Conservation (phyloP, 1,140 invertebrate genomes). For the Sminthurides bifidus region DNA sequence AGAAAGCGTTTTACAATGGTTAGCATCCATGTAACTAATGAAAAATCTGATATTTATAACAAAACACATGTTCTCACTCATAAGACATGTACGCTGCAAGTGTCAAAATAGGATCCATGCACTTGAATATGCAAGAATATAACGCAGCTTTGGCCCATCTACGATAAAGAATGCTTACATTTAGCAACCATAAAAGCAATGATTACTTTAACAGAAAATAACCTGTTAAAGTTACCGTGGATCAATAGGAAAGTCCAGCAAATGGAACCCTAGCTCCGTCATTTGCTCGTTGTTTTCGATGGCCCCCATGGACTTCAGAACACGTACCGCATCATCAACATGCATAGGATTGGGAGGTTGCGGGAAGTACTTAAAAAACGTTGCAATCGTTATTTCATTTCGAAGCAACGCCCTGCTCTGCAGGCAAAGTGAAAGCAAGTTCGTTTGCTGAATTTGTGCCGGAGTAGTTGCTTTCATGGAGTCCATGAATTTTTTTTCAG, state of each 20-base stretch:
- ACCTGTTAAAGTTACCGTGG: no score
- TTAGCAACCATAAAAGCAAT: slow-evolving; percentile 5
- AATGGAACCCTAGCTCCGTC: slow-evolving; percentile 72
- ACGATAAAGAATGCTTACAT: no score
- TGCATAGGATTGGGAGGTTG: slow-evolving; percentile 71
- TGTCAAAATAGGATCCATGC: slow-evolving; percentile 85
- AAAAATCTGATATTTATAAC: neutral
- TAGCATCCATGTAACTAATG: neutral
- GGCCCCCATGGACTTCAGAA: slow-evolving; percentile 69
- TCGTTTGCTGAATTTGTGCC: slow-evolving; percentile 69
- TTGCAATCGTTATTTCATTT: slow-evolving; percentile 59
- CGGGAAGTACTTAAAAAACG: slow-evolving; percentile 66
- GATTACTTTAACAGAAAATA: slow-evolving; percentile 1
- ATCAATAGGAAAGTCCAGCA: slow-evolving; percentile 80
- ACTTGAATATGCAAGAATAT: slow-evolving; percentile 62
- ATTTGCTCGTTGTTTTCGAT: slow-evolving; percentile 68
- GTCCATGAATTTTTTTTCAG: no score
- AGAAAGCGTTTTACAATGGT: neutral
- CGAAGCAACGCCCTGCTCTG: slow-evolving; percentile 75
- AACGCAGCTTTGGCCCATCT: slow-evolving; percentile 55
- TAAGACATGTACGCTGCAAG: slow-evolving; percentile 76
- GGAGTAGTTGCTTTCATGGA: slow-evolving; percentile 51
- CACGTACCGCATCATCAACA: slow-evolving; percentile 59
- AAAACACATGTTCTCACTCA: slow-evolving; percentile 48
- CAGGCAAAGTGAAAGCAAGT: slow-evolving; percentile 80